phyloP scores from a whole-genome alignment of 1,140 invertebrate species.

The Elymnias hypermnestra region DNA sequence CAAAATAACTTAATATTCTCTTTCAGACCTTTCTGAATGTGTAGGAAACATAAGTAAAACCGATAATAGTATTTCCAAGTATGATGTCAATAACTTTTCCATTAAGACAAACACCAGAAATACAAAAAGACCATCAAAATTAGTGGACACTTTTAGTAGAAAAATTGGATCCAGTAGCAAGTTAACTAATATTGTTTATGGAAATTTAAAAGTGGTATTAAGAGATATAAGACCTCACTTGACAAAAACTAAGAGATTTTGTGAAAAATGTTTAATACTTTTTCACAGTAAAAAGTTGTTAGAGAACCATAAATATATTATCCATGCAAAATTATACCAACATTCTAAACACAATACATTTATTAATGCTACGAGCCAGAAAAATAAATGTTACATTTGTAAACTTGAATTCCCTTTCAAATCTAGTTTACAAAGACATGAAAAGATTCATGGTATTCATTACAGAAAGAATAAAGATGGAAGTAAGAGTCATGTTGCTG shows the following conservation, averaged over 20 bases:
- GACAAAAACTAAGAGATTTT: constrained; percentile 30
- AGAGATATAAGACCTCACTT: constrained; percentile 28
- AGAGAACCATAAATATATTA: constrained; percentile 22
- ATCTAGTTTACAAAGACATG: constrained; percentile 13
- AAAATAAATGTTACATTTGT: constrained; percentile 23
- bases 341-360: not conserved
- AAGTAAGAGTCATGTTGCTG: not conserved
- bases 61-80: not conserved
- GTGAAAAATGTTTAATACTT: constrained; percentile 34
- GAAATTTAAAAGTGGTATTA: constrained; percentile 28
- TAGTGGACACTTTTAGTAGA: too few relatives aligned
- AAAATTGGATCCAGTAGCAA: too few relatives aligned
- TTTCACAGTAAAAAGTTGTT: constrained; percentile 28
- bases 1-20: too few relatives aligned
- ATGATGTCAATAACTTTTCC: not conserved
- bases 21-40: not conserved
- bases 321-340: constrained; percentile 9
- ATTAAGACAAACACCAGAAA: not conserved
- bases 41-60: not conserved
- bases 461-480: not conserved
- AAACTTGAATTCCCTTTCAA: not conserved
- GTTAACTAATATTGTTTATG: too few relatives aligned
- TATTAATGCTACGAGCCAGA: not conserved
- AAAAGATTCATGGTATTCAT: constrained; percentile 9
- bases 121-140: not conserved